Percentiles rank a stretch among this genome's conserved stretches.
These are phyloP conservation scores for Nomada fucata DNA, from an alignment of 2,888 invertebrate species.

Conservation along the genomic window DNA sequence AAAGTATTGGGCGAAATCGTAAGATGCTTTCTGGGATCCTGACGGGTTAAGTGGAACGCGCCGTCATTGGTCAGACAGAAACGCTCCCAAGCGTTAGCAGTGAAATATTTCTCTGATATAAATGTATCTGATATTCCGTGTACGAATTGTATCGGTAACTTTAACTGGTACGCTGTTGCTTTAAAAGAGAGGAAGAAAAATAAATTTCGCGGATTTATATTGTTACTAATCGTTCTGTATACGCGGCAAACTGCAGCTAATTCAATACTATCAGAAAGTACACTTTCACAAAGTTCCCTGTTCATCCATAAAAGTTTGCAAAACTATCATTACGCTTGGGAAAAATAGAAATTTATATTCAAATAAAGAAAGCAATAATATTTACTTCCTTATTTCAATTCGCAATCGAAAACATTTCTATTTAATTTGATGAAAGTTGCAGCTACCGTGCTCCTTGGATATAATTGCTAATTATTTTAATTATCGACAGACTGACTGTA, in stretches of 20 bases:
- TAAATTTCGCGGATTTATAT: not conserved
- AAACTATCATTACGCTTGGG: too few species aligned
- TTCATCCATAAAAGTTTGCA: too few species aligned
- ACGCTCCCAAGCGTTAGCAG: slow-evolving; percentile 16
- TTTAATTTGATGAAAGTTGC: too few species aligned
- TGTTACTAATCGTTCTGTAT: too few species aligned
- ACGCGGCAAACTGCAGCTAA: not conserved
- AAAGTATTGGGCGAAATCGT: not conserved
- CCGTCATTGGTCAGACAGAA: slow-evolving; percentile 34
- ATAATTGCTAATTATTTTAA: too few species aligned
- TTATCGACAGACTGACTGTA: too few species aligned
- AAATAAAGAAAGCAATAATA: too few species aligned
- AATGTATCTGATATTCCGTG: slow-evolving; percentile 8
- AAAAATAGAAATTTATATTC: too few species aligned
- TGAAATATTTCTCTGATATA: slow-evolving; percentile 34
- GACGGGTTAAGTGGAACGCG: slow-evolving; percentile 40
- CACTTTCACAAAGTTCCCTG: not conserved
- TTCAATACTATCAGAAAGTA: not conserved
- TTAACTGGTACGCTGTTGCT: not conserved
- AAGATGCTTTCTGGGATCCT: slow-evolving; percentile 6
- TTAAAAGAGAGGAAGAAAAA: not conserved
- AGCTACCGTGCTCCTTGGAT: too few species aligned
- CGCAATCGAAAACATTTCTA: too few species aligned
- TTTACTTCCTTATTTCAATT: too few species aligned
- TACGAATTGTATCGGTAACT: not conserved